Evolutionary conservation across 2,888 invertebrate species (phyloP), one percentile per base, ranked within the genome.

Genomic region (Camptogramma bilineatum): DNA sequence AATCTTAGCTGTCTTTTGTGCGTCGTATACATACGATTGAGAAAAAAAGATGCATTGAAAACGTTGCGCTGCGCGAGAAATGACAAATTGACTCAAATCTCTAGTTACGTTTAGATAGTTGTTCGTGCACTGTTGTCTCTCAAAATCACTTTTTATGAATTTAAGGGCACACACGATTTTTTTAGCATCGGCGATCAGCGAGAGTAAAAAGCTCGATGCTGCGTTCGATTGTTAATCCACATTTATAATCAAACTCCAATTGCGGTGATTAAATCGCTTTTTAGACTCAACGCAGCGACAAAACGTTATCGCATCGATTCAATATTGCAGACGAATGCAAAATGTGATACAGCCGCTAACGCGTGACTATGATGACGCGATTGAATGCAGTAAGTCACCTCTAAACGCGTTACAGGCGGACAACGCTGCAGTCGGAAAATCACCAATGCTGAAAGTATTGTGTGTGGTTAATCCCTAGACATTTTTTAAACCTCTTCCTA

Each of bases 1-100:
- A 10, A 34, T 9, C 9, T 13, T 34, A 10, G 13, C 34, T 28
- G 28, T 28, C 21, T 21, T 21, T 31, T 31, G 31, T 31, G 5
- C 9, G 31, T 31, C 31, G 1, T 34, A 28, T 5, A 34, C 34
- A 13, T 4, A 39, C 3, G 34, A 39, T 34, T 39, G 34, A 39
- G 13, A 39, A 39, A 39, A n/a, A 3, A 13, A 31, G 5, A 34
- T 10, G 10, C 28, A 34, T 42, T 48, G 53, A 31, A 39, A 48
- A 57, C 46, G 56, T 65, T 57, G 61, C n/a, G n/a, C 47, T 47
- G 28, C 9, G 17, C 31, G 8, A 28, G 28, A 28, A 18, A n/a
- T 31, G 24, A 9, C 24, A 13, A 13, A n/a, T n/a, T 39, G 34
- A 13, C 13, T 3, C 34, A n/a, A n/a, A n/a, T n/a, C n/a, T n/a